A percentile compares a stretch with the other conserved stretches of the same genome.
These are phyloP conservation scores for mouse (Mus musculus) DNA, from an alignment of 2,113 vertebrate genomes.

Conservation along the genomic window GRCm39 chr8:88789501-88790000, in stretches of 20 bases:
- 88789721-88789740: not conserved
- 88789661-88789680: not conserved
- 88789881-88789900: no score
- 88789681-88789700: no score
- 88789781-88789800: no score
- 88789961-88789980: not conserved
- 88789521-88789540: not conserved
- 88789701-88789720: conserved; percentile 29
- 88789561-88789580: not conserved
- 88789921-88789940: not conserved
- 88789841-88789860: no score
- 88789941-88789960: not conserved
- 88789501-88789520: not conserved
- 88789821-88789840: no score
- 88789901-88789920: no score
- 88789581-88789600: not conserved
- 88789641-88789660: not conserved
- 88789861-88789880: no score
- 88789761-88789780: no score
- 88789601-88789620: not conserved
- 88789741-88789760: no score
- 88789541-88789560: not conserved
- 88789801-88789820: no score
- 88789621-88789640: not conserved
- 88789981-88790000: not conserved